Evolutionary conservation across 2,888 invertebrate species (phyloP).

Genomic region (Orchestes rusci): DNA sequence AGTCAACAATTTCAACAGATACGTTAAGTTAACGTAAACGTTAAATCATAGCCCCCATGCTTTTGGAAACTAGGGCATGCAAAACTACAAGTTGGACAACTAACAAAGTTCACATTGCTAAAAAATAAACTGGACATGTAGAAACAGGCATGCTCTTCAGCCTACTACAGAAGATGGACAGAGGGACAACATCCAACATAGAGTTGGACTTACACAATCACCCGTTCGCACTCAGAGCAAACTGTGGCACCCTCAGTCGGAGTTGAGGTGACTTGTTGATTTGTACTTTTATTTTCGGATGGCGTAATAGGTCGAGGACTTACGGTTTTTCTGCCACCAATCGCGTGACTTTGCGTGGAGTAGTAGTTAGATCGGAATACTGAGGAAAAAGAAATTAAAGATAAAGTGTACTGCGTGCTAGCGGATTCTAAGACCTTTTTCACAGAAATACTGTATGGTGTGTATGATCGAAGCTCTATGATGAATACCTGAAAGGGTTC

Average conservation of each 20-base stretch:
- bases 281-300: conserved; percentile 32
- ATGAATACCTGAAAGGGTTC: no score
- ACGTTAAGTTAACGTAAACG: no score
- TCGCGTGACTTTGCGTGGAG: conserved; percentile 70
- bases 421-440: no score
- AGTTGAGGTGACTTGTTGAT: conserved; percentile 31
- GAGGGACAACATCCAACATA: conserved; percentile 35
- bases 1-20: no score
- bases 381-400: conserved; percentile 32
- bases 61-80: no score
- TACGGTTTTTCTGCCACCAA: conserved; percentile 58
- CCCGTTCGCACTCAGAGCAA: conserved; percentile 81
- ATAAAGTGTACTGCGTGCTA: no score
- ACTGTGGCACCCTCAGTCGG: conserved; percentile 49
- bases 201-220: conserved; percentile 74
- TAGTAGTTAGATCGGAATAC: conserved; percentile 51
- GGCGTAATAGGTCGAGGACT: conserved; percentile 45
- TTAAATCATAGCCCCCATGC: no score
- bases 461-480: no score
- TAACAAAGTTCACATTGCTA: background rate
- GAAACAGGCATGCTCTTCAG: background rate
- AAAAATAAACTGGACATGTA: background rate
- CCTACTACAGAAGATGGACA: background rate
- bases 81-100: no score
- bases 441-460: no score